These are phyloP conservation scores for Protobothrops mucrosquamatus DNA, from an alignment of 2,113 vertebrate genomes.

Conservation along the genomic window DNA sequence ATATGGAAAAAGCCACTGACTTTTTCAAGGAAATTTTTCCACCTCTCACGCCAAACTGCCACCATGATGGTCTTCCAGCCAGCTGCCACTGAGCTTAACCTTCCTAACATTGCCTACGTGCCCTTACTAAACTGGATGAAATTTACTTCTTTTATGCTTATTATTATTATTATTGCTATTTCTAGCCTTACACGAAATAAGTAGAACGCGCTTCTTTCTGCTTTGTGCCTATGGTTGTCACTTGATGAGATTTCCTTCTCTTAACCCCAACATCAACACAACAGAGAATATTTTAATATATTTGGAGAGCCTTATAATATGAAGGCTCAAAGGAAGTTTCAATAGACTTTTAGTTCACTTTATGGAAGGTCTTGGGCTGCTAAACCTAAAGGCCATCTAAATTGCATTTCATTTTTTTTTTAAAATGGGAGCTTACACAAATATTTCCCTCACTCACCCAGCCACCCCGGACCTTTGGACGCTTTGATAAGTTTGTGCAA, in stretches of 20 bases:
- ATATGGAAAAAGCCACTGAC: neutral
- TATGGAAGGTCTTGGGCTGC: neutral
- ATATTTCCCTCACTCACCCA: too few relatives aligned
- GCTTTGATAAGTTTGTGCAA: too few relatives aligned
- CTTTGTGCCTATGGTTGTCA: neutral
- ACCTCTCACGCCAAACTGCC: neutral
- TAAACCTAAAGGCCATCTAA: neutral
- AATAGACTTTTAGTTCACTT: neutral
- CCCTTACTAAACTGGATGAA: neutral
- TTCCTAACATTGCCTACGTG: neutral
- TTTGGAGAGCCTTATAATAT: neutral
- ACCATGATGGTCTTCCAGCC: neutral
- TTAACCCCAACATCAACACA: neutral
- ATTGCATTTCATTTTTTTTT: too few relatives aligned
- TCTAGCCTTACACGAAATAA: neutral
- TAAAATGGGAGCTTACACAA: too few relatives aligned
- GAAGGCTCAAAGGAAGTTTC: neutral
- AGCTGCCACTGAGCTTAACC: neutral
- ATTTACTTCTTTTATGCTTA: neutral
- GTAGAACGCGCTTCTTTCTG: neutral
- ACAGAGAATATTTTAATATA: neutral
- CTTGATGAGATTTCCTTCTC: neutral
- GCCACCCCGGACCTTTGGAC: too few relatives aligned
- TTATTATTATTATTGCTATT: neutral
- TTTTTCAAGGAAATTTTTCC: neutral